phyloP scores from a whole-genome alignment of 2,888 invertebrate species.

The Podotricha telesiphe region DNA sequence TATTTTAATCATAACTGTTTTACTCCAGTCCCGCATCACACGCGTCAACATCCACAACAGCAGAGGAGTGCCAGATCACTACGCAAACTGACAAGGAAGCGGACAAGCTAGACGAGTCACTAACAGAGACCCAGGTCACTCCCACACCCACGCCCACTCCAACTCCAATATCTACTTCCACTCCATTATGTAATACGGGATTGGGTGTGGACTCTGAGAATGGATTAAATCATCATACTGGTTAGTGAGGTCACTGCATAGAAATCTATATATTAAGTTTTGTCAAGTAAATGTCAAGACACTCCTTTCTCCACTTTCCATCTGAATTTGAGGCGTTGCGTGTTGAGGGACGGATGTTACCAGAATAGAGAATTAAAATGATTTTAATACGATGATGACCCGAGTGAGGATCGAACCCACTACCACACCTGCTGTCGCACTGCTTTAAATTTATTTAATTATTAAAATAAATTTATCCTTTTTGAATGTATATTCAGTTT shows the following conservation, averaged over 20 bases:
- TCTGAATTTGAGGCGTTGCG: too few species aligned
- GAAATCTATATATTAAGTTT: too few species aligned
- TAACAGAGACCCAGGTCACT: conserved; percentile 49
- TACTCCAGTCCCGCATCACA: conserved; percentile 86
- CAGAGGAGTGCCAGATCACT: conserved; percentile 66
- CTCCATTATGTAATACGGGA: conserved; percentile 28
- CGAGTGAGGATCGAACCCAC: too few species aligned
- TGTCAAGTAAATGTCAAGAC: too few species aligned
- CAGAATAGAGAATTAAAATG: too few species aligned
- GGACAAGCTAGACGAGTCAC: conserved; percentile 59
- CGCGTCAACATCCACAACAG: conserved; percentile 86
- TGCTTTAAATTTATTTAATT: too few species aligned
- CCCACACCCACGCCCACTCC: conserved; percentile 49
- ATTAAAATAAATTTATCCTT: too few species aligned
- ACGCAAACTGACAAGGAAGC: conserved; percentile 55
- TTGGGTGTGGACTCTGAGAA: conserved; percentile 56
- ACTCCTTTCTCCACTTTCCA: too few species aligned
- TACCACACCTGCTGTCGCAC: too few species aligned
- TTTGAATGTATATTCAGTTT: too few species aligned
- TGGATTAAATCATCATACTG: conserved; percentile 60
- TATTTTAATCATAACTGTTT: background rate
- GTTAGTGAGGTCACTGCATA: conserved; percentile 43
- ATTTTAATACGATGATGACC: too few species aligned
- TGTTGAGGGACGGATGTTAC: too few species aligned
- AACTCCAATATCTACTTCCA: conserved; percentile 50